Conservation (phyloP, 2,888 invertebrate species). For the Crematogaster levior region DNA sequence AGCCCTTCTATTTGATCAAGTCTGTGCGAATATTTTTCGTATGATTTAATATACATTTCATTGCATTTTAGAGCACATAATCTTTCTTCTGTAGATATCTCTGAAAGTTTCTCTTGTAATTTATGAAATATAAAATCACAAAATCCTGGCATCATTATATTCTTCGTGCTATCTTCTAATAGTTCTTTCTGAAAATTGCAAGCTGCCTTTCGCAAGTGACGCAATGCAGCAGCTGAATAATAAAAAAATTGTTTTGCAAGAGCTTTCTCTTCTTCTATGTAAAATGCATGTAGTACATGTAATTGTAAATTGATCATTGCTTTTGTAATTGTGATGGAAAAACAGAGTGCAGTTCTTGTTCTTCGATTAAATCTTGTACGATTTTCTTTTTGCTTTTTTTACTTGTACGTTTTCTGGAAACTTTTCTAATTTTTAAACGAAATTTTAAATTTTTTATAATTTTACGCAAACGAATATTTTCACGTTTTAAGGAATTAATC, state of each 20-base stretch:
- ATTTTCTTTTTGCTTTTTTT: not conserved
- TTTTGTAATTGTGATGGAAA: too few species aligned
- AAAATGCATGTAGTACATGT: too few species aligned
- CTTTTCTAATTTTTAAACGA: not conserved
- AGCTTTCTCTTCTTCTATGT: too few species aligned
- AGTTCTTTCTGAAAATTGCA: not conserved
- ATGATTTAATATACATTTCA: not conserved
- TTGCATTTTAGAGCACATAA: not conserved
- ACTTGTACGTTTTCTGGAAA: not conserved
- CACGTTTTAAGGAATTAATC: not conserved
- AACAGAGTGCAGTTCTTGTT: too few species aligned
- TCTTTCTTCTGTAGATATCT: not conserved
- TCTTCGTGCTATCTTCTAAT: too few species aligned
- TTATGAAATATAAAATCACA: not conserved
- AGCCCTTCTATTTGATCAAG: too few species aligned
- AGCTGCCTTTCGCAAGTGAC: too few species aligned
- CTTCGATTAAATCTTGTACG: too few species aligned
- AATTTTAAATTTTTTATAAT: not conserved
- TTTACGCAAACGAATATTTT: too few species aligned
- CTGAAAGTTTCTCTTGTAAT: not conserved
- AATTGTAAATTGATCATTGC: too few species aligned
- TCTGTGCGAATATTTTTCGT: constrained; percentile 13
- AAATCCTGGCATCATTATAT: not conserved
- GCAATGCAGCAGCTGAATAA: too few species aligned
- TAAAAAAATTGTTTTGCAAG: too few species aligned